Evolutionary conservation across 2,888 invertebrate species (phyloP).

Genomic region (Epirrhoe alternata): DNA sequence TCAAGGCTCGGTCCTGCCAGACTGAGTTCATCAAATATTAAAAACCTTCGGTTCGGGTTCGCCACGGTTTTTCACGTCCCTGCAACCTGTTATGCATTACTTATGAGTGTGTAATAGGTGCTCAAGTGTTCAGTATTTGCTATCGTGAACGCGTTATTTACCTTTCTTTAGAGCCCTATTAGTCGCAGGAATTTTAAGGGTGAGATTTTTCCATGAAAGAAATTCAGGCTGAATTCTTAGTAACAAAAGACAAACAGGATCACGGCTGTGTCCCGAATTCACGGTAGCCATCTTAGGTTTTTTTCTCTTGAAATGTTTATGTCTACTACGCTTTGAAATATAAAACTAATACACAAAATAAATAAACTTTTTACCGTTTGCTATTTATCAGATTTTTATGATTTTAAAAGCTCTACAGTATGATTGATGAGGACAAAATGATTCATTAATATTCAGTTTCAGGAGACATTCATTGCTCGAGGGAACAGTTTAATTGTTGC

Average conservation of each 20-base stretch:
- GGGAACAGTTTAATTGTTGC: constrained; percentile 63
- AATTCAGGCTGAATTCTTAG: background rate
- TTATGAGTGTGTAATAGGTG: constrained; percentile 79
- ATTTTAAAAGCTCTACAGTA: background rate
- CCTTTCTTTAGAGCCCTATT: constrained; percentile 67
- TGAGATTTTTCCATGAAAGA: background rate
- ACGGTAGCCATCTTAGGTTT: no score
- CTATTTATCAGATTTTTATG: constrained; percentile 12
- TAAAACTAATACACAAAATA: background rate
- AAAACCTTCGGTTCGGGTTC: constrained; percentile 60
- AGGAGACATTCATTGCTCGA: constrained; percentile 43
- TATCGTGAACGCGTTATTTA: constrained; percentile 64
- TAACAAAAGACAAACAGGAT: no score
- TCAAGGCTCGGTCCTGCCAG: constrained; percentile 61
- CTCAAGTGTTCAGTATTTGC: constrained; percentile 72
- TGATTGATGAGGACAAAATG: constrained; percentile 37
- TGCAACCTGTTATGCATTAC: constrained; percentile 74
- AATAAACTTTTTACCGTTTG: background rate
- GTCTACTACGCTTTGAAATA: no score
- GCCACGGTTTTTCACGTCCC: constrained; percentile 78
- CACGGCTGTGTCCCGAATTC: no score
- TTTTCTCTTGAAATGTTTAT: no score
- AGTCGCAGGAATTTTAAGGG: constrained; percentile 46
- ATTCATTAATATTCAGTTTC: constrained; percentile 38
- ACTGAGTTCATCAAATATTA: constrained; percentile 79